Percentiles rank a stretch among this genome's conserved stretches.
These are phyloP conservation scores for Drosophila serrata DNA, from an alignment of 1,140 invertebrate genomes.

Conservation along the genomic window DNA sequence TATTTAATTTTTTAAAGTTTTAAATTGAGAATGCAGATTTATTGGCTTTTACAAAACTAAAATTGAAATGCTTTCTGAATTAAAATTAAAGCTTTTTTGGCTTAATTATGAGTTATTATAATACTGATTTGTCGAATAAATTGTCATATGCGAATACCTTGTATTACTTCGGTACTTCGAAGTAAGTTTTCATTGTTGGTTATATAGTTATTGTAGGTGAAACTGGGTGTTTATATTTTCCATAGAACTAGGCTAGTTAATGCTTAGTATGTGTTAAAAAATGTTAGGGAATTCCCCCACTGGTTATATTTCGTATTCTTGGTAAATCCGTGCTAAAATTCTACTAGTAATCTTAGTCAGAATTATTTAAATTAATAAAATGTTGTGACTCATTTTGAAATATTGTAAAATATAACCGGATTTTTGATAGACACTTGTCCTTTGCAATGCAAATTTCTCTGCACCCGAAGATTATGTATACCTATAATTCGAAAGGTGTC, in stretches of 20 bases:
- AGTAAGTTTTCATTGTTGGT: too few relatives aligned
- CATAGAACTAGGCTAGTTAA: background rate
- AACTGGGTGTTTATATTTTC: background rate
- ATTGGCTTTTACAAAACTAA: too few relatives aligned
- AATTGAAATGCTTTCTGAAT: too few relatives aligned
- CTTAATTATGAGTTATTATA: too few relatives aligned
- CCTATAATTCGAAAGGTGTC: background rate
- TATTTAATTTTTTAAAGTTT: too few relatives aligned
- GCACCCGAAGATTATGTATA: background rate
- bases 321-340: background rate
- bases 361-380: slow-evolving; percentile 32
- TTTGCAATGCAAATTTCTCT: slow-evolving; percentile 7
- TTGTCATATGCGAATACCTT: too few relatives aligned
- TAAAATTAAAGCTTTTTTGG: too few relatives aligned
- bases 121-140: too few relatives aligned
- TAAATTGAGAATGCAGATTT: too few relatives aligned
- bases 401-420: background rate
- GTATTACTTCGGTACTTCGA: too few relatives aligned
- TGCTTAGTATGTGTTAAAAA: background rate
- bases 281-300: slow-evolving; percentile 3
- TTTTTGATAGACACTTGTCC: slow-evolving; percentile 3
- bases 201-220: background rate
- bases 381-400: slow-evolving; percentile 13
- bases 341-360: background rate
- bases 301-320: background rate